Conservation (phyloP, 2,888 invertebrate species). For the Trachelus stipa region DNA sequence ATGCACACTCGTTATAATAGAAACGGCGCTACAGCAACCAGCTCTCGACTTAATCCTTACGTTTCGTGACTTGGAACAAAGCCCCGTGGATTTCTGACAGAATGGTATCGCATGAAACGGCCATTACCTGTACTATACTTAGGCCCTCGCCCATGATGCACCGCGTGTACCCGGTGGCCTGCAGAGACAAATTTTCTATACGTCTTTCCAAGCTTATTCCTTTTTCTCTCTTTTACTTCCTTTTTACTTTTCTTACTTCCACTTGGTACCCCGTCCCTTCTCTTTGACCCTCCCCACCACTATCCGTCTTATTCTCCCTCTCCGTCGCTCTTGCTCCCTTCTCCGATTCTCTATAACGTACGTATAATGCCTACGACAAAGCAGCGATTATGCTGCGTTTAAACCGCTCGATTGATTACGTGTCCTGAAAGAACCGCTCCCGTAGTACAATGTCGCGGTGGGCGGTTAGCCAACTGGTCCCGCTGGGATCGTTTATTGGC, state of each 20-base stretch:
- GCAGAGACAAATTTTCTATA: conserved; percentile 4
- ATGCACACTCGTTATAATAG: neutral
- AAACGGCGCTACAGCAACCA: conserved; percentile 27
- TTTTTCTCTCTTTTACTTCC: neutral
- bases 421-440: conserved; percentile 37
- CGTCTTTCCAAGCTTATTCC: conserved; percentile 18
- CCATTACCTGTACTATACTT: conserved; percentile 54
- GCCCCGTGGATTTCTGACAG: conserved; percentile 65
- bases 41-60: conserved; percentile 62
- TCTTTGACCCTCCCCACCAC: neutral
- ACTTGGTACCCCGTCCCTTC: neutral
- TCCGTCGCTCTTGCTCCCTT: neutral
- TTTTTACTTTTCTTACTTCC: neutral
- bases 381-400: conserved; percentile 53
- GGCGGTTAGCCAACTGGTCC: conserved; percentile 64
- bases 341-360: neutral
- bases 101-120: conserved; percentile 64
- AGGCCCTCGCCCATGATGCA: conserved; percentile 15
- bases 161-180: conserved; percentile 22
- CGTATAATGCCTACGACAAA: conserved; percentile 34
- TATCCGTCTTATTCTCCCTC: neutral
- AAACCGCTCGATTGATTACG: conserved; percentile 57
- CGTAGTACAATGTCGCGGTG: conserved; percentile 60
- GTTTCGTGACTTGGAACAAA: conserved; percentile 66
- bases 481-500: conserved; percentile 49